Conservation (phyloP, 2,797 vertebrate species). For the Nasua narica region DNA sequence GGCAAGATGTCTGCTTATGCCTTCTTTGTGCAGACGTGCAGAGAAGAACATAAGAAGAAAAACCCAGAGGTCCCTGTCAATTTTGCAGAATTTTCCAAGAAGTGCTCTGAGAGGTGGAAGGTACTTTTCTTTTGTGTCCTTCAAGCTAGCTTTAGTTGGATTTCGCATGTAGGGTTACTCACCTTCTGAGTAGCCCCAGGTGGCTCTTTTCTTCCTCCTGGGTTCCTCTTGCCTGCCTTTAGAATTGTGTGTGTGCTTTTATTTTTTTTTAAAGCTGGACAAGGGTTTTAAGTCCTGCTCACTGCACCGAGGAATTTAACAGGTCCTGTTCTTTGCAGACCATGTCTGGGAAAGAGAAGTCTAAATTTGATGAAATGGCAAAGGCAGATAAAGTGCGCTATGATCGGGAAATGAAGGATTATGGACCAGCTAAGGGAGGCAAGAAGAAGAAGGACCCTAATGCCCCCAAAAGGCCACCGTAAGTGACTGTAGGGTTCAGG, state of each 20-base stretch:
- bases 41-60: slow-evolving; percentile 89
- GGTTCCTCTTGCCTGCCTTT: neutral
- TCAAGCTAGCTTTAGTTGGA: neutral
- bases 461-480: slow-evolving; percentile 91
- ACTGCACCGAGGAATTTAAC: slow-evolving; percentile 57
- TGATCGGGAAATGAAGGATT: slow-evolving; percentile 91
- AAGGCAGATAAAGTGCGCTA: slow-evolving; percentile 90
- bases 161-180: neutral
- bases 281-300: neutral
- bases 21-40: slow-evolving; percentile 90
- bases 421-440: slow-evolving; percentile 88
- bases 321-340: slow-evolving; percentile 79
- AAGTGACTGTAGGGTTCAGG: slow-evolving; percentile 74
- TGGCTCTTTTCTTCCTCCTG: neutral
- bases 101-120: slow-evolving; percentile 91
- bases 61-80: slow-evolving; percentile 89
- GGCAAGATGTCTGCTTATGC: slow-evolving; percentile 92
- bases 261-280: neutral
- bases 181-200: neutral
- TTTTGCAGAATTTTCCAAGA: slow-evolving; percentile 90
- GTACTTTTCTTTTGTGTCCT: slow-evolving; percentile 59
- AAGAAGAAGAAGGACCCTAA: slow-evolving; percentile 92
- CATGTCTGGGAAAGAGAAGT: slow-evolving; percentile 90
- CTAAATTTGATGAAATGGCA: slow-evolving; percentile 91
- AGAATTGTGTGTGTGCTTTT: neutral